phyloP scores from a whole-genome alignment of 2,797 vertebrate genomes.

The Microctenopoma lineatum region DNA sequence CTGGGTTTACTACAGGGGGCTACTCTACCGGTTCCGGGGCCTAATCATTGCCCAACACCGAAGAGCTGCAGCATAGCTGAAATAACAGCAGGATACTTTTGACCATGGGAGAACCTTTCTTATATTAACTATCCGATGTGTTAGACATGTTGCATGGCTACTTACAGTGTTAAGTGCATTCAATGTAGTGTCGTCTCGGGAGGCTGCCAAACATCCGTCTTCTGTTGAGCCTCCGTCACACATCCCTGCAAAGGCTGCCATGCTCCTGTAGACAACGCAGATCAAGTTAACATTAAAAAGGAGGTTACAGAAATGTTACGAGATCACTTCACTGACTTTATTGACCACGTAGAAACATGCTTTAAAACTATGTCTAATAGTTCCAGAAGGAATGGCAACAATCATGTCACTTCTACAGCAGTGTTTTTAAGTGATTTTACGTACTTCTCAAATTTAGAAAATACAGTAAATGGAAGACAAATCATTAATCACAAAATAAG shows the following conservation, averaged over 20 bases:
- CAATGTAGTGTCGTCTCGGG: constrained; percentile 97
- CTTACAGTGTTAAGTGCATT: constrained; percentile 99
- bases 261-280: constrained; percentile 88
- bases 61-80: constrained; percentile 12
- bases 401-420: not conserved
- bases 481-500: not conserved
- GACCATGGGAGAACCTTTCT: not conserved
- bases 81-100: not conserved
- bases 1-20: constrained; percentile 45
- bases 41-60: constrained; percentile 29
- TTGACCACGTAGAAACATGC: not conserved
- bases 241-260: constrained; percentile 99
- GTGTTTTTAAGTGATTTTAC: not conserved
- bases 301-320: not conserved
- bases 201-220: constrained; percentile 97
- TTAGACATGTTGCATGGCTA: constrained; percentile 31
- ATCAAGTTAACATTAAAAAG: not conserved
- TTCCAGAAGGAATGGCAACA: not conserved
- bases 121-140: not conserved
- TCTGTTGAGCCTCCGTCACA: constrained; percentile 98
- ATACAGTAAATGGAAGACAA: not conserved
- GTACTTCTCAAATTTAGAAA: not conserved
- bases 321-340: not conserved
- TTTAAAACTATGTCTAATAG: not conserved
- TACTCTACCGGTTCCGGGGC: constrained; percentile 33